Evolutionary conservation across 2,888 invertebrate species (phyloP).

Genomic region (Bedellia somnulentella): DNA sequence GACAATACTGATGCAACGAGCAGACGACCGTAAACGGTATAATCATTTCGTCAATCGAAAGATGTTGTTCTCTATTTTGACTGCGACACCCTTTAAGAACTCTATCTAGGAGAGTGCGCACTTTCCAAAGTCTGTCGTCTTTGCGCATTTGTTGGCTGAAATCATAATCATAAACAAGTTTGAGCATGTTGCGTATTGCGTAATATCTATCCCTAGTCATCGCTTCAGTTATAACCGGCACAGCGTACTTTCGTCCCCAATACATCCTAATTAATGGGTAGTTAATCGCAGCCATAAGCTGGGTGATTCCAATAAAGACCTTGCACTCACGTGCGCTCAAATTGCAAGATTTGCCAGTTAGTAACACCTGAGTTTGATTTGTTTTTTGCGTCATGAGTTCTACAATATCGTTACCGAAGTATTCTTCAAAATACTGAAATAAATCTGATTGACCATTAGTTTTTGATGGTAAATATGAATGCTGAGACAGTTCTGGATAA

Average conservation of each 20-base stretch:
- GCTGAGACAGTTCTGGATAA: neutral
- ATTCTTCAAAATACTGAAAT: neutral
- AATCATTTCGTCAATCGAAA: slow-evolving; percentile 12
- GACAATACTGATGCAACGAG: slow-evolving; percentile 10
- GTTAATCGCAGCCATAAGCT: neutral
- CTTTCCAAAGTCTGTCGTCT: neutral
- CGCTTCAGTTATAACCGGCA: neutral
- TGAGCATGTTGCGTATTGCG: neutral
- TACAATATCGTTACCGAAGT: neutral
- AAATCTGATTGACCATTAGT: neutral
- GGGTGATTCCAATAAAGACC: neutral
- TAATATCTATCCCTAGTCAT: neutral
- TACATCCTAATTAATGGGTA: neutral
- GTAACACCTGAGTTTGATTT: neutral
- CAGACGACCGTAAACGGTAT: slow-evolving; percentile 11
- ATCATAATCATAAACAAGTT: neutral
- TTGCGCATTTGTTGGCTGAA: neutral
- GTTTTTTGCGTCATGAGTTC: neutral
- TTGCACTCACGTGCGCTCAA: neutral
- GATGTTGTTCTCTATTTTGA: slow-evolving; percentile 1
- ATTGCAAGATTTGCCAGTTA: neutral
- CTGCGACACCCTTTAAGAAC: neutral
- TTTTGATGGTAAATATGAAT: neutral
- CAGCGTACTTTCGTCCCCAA: neutral
- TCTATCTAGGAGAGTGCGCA: neutral